phyloP scores from a whole-genome alignment of 2,888 invertebrate species.

The Pseudanteris insignis region DNA sequence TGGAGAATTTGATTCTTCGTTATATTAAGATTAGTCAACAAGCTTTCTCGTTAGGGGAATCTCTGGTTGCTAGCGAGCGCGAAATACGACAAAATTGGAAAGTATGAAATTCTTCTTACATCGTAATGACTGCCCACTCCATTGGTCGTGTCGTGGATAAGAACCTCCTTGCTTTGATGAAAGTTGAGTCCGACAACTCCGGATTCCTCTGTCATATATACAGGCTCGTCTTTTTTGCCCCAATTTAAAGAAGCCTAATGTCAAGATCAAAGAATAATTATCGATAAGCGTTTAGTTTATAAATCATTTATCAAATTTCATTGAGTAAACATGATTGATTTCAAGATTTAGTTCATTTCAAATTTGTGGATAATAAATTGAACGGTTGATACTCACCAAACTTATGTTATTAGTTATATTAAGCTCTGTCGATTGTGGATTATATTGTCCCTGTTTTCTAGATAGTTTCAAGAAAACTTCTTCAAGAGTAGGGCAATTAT shows the following conservation, averaged over 20 bases:
- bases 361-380: too few relatives aligned
- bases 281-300: too few relatives aligned
- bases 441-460: conserved; percentile 73
- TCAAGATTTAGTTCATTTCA: too few relatives aligned
- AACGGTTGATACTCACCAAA: too few relatives aligned
- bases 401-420: conserved; percentile 82
- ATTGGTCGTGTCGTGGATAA: conserved; percentile 79
- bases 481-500: conserved; percentile 85
- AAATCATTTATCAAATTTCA: too few relatives aligned
- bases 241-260: conserved; percentile 77
- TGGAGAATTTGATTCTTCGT: conserved; percentile 8
- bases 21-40: conserved; percentile 1
- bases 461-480: conserved; percentile 93
- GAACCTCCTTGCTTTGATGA: conserved; percentile 89
- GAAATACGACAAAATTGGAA: conserved; percentile 40
- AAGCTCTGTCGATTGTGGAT: conserved; percentile 67
- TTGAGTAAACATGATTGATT: too few relatives aligned
- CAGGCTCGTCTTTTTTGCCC: conserved; percentile 83
- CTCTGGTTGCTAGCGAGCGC: conserved; percentile 18
- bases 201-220: conserved; percentile 85
- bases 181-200: conserved; percentile 89
- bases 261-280: neutral
- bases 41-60: conserved; percentile 36
- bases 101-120: conserved; percentile 64
- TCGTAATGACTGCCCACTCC: conserved; percentile 71